A percentile compares a stretch with the other conserved stretches of the same genome.
Evolutionary conservation across 2,888 invertebrate species (phyloP).

Genomic region (Tortrix viridana): DNA sequence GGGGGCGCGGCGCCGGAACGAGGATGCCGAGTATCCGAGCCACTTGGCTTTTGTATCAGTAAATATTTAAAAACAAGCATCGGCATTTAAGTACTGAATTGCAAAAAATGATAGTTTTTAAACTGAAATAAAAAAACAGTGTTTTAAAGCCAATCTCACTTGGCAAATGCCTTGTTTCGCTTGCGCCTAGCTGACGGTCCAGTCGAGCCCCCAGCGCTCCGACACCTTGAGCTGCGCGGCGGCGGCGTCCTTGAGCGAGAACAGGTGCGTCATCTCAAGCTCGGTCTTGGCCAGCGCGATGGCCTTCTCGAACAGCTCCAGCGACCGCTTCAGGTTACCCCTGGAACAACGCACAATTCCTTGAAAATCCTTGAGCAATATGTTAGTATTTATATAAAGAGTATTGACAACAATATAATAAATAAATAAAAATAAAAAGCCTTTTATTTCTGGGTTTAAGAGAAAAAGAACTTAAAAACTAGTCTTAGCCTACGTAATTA

Average conservation of each 20-base stretch:
- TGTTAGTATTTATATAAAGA: no score
- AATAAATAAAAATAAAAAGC: no score
- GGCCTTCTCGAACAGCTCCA: constrained; percentile 95
- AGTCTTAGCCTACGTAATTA: no score
- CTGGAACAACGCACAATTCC: constrained; percentile 78
- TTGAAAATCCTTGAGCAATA: not conserved
- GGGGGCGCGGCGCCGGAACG: no score
- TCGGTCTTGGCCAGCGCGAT: constrained; percentile 93
- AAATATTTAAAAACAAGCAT: constrained; percentile 31
- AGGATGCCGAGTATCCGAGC: not conserved
- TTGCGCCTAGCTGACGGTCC: constrained; percentile 77
- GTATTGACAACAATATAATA: no score
- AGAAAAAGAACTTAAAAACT: no score
- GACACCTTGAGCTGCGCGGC: constrained; percentile 94
- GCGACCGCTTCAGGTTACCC: constrained; percentile 91
- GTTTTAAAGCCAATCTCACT: constrained; percentile 38
- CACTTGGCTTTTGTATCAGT: constrained; percentile 21
- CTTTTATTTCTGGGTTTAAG: no score
- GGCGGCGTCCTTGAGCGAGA: constrained; percentile 95
- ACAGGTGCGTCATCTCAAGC: constrained; percentile 95
- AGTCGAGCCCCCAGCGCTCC: constrained; percentile 88
- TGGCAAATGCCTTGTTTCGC: constrained; percentile 34
- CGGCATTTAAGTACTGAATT: constrained; percentile 34
- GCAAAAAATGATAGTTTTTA: constrained; percentile 24
- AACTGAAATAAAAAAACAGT: constrained; percentile 30